phyloP scores from a whole-genome alignment of 2,797 vertebrate species.

The Eospalax fontanierii region DNA sequence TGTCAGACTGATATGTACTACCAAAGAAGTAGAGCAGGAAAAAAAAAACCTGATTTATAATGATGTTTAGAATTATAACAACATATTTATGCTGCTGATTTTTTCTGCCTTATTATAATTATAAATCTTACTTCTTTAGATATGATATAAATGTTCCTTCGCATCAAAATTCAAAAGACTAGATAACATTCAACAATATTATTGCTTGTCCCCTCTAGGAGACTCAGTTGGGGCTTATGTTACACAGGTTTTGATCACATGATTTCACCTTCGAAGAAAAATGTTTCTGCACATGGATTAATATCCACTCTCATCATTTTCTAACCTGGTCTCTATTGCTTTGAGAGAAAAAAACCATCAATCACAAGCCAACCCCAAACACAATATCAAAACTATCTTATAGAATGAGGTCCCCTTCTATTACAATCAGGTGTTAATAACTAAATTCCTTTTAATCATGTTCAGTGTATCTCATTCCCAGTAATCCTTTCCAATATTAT shows the following conservation, averaged over 20 bases:
- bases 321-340: neutral
- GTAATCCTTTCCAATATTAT: neutral
- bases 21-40: constrained; percentile 78
- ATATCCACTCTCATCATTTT: neutral
- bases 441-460: neutral
- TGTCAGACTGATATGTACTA: constrained; percentile 87
- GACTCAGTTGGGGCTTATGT: neutral
- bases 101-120: constrained; percentile 82
- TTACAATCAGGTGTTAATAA: neutral
- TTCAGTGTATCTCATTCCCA: neutral
- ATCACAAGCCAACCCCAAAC: neutral
- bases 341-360: neutral
- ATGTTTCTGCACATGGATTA: neutral
- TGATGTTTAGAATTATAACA: constrained; percentile 86
- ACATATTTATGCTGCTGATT: constrained; percentile 78
- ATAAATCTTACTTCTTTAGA: constrained; percentile 67
- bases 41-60: constrained; percentile 82
- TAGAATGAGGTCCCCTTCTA: neutral
- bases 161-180: neutral
- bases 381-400: neutral
- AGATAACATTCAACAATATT: neutral
- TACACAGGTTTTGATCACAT: neutral
- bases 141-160: constrained; percentile 70
- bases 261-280: neutral
- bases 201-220: neutral